Percentiles rank a stretch among this genome's conserved stretches.
These are phyloP conservation scores for Vesta saturnalis DNA, from an alignment of 2,888 invertebrate genomes.

Conservation along the genomic window DNA sequence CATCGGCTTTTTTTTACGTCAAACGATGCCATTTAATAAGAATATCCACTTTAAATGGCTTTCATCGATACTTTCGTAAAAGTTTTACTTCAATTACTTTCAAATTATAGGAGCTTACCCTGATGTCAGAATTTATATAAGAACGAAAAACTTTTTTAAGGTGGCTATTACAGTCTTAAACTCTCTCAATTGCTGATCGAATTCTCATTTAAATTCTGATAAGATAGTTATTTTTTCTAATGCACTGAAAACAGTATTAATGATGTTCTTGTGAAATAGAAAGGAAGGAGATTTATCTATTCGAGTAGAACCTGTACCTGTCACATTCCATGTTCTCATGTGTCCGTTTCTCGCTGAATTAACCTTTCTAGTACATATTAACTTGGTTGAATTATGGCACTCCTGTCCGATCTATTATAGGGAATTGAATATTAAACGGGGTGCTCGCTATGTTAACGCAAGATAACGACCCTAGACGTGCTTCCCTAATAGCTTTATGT, in stretches of 20 bases:
- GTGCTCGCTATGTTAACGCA: slow-evolving; percentile 40
- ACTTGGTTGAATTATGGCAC: slow-evolving; percentile 47
- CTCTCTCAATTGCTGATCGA: background rate
- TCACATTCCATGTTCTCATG: slow-evolving; percentile 50
- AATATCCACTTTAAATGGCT: slow-evolving; percentile 3
- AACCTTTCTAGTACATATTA: slow-evolving; percentile 46
- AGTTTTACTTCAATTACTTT: slow-evolving; percentile 6
- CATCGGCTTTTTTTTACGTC: background rate
- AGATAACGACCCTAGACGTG: slow-evolving; percentile 44
- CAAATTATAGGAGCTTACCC: slow-evolving; percentile 4
- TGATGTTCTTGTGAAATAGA: slow-evolving; percentile 5
- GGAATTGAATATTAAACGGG: slow-evolving; percentile 49
- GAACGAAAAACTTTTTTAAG: background rate
- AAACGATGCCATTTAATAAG: background rate
- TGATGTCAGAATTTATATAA: slow-evolving; percentile 9
- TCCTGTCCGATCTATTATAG: slow-evolving; percentile 44
- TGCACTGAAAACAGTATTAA: background rate
- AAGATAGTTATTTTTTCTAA: background rate
- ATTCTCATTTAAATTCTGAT: slow-evolving; percentile 1
- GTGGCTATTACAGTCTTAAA: background rate
- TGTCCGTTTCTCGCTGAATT: slow-evolving; percentile 46
- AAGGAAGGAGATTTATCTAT: slow-evolving; percentile 41
- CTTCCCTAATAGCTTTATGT: slow-evolving; percentile 44
- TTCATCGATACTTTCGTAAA: background rate
- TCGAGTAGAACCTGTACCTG: slow-evolving; percentile 50